Conservation (phyloP, 2,113 vertebrate species). For the Sinocyclocheilus maitianheensis region DNA sequence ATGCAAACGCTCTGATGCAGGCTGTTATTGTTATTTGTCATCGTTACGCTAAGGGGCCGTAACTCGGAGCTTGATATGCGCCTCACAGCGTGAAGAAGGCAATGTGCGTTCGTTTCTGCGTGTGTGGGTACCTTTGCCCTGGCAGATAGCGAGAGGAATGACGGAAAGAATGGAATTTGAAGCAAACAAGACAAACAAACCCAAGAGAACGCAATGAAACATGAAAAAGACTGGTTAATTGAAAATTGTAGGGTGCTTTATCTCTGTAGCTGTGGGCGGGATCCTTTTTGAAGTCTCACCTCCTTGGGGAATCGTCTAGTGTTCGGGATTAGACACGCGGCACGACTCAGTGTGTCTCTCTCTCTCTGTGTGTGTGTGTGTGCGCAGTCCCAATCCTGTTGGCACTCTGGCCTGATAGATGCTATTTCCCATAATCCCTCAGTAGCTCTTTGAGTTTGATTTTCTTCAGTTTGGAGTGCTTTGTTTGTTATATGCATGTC, state of each 20-base stretch:
- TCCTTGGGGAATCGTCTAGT: conserved; percentile 39
- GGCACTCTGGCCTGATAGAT: conserved; percentile 5
- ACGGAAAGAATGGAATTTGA: conserved; percentile 57
- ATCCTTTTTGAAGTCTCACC: conserved; percentile 51
- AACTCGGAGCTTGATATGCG: background rate
- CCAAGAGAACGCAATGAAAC: conserved; percentile 57
- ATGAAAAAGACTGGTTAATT: conserved; percentile 69
- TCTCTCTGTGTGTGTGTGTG: background rate
- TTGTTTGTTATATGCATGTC: conserved; percentile 21
- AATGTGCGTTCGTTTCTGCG: background rate
- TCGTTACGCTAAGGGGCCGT: background rate
- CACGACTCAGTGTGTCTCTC: conserved; percentile 26
- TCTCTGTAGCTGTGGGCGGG: conserved; percentile 48
- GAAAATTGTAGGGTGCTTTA: conserved; percentile 60
- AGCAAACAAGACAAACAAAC: conserved; percentile 71
- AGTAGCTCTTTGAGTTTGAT: conserved; percentile 37
- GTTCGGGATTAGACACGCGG: conserved; percentile 49
- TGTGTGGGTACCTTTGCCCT: background rate
- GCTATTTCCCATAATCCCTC: conserved; percentile 39
- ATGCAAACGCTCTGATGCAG: background rate
- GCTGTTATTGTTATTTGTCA: background rate
- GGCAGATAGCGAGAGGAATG: conserved; percentile 45
- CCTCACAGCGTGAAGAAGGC: conserved; percentile 24
- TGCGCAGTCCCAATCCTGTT: conserved; percentile 21
- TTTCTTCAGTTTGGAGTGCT: conserved; percentile 40